These are phyloP conservation scores for Speoplatyrhinus poulsoni DNA, from an alignment of 2,113 vertebrate species.

Conservation along the genomic window DNA sequence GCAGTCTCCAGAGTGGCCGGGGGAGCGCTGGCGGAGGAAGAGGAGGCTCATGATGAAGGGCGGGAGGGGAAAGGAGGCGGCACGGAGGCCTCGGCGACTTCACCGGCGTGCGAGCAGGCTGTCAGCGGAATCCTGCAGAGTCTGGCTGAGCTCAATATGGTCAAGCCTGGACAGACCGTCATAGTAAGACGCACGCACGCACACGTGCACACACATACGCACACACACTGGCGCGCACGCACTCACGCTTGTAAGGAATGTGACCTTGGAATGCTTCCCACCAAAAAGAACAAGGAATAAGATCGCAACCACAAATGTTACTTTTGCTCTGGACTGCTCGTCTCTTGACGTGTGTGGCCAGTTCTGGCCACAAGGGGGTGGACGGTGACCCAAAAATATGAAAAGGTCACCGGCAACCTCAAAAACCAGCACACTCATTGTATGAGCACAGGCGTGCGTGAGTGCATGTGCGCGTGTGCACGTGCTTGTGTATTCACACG, in stretches of 20 bases:
- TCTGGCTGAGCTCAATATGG: slow-evolving; percentile 74
- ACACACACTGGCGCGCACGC: neutral
- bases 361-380: no score
- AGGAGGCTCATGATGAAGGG: slow-evolving; percentile 44
- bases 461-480: no score
- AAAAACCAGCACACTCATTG: no score
- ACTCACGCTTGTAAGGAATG: neutral
- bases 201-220: slow-evolving; percentile 2
- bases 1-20: slow-evolving; percentile 71
- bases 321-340: slow-evolving; percentile 7
- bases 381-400: no score
- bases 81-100: slow-evolving; percentile 39
- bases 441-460: no score
- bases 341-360: neutral
- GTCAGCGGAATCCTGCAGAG: slow-evolving; percentile 77
- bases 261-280: slow-evolving; percentile 5
- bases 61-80: slow-evolving; percentile 36
- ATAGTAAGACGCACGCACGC: slow-evolving; percentile 58
- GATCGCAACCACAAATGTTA: neutral
- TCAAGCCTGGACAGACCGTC: slow-evolving; percentile 75
- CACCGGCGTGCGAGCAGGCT: slow-evolving; percentile 70
- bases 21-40: slow-evolving; percentile 54
- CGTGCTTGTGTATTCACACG: no score
- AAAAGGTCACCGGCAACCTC: no score
- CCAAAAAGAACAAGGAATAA: no score